Evolutionary conservation across 2,888 invertebrate species (phyloP), one percentile per base, ranked within the genome.

Genomic region (Caenorhabditis macrosperma): DNA sequence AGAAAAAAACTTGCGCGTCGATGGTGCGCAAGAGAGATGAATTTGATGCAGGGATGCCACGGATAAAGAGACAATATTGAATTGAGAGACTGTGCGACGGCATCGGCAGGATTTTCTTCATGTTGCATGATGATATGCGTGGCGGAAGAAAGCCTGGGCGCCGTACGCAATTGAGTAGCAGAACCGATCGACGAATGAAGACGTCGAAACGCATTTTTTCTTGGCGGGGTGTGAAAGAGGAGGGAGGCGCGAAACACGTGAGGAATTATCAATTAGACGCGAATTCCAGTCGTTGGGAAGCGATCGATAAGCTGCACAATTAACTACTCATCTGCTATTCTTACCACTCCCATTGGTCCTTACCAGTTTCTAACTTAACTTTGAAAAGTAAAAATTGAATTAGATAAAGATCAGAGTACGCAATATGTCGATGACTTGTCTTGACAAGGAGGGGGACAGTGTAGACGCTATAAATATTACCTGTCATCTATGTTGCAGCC

Each of bases 51-150:
- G 68, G 50, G 28, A 50, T 30, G 64, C 22, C 71, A 38, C 30
- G 63, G 63, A 72, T 72, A 57, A 71, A 63, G 55, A 64, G 48
- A 55, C 63, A 72, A 64, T 72, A 64, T 64, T 64, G 48, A 64
- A 72, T 63, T 46, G 71, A 60, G 60, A 60, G 60, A 60, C 35
- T n/a, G 46, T 44, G n/a, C n/a, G n/a, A 22, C 48, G 57, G 35
- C 57, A 68, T 55, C 67, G 48, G 68, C 57, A 59, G 68, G 38
- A 68, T 59, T 24, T 59, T 38, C 38, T 15, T n/a, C 12, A 46
- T 67, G 55, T 67, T 67, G 67, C 67, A 46, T 67, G 52, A 63
- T 54, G 55, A 41, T 50, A 35, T 35, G n/a, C n/a, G n/a, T 33
- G 52, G 38, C n/a, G 22, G 46, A 28, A 22, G 35, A 52, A 64